Evolutionary conservation across 2,888 invertebrate genomes (phyloP).

Genomic region (Nyleta sp.): DNA sequence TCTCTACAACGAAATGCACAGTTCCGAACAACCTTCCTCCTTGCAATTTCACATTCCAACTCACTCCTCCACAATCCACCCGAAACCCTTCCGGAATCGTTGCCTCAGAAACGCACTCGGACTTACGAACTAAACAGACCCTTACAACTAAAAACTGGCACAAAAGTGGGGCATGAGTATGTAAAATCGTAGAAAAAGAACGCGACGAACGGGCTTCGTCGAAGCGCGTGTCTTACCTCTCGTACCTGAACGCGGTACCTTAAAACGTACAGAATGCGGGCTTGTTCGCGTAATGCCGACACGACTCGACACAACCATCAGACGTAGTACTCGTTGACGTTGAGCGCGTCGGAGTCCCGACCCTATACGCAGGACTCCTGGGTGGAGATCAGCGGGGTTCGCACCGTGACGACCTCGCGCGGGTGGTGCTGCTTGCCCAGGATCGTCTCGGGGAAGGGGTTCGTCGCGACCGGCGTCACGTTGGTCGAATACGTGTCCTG

Average conservation of each 20-base stretch:
- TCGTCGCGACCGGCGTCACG: conserved; percentile 66
- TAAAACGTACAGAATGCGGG: conserved; percentile 7
- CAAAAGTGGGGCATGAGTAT: background rate
- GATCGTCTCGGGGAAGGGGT: conserved; percentile 65
- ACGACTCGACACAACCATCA: conserved; percentile 76
- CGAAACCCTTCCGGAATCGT: too few species aligned
- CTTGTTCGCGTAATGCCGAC: conserved; percentile 44
- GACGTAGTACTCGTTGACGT: conserved; percentile 82
- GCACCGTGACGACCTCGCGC: conserved; percentile 80
- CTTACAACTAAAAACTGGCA: conserved; percentile 46
- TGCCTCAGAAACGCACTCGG: too few species aligned
- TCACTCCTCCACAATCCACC: too few species aligned
- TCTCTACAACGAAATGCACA: too few species aligned
- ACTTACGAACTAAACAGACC: too few species aligned
- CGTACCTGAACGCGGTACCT: background rate
- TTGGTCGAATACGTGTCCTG: conserved; percentile 64
- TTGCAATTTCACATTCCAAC: too few species aligned
- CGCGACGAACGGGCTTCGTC: background rate
- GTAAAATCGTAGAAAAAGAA: conserved; percentile 11
- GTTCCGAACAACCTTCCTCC: too few species aligned
- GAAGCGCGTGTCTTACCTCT: conserved; percentile 19
- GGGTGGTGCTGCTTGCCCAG: conserved; percentile 76
- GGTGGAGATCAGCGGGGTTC: conserved; percentile 80
- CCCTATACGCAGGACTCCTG: conserved; percentile 82
- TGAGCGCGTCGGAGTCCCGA: conserved; percentile 80